A percentile compares a stretch with the other conserved stretches of the same genome.
phyloP scores from a whole-genome alignment of 2,113 vertebrate genomes.

The Centrocercus urophasianus region DNA sequence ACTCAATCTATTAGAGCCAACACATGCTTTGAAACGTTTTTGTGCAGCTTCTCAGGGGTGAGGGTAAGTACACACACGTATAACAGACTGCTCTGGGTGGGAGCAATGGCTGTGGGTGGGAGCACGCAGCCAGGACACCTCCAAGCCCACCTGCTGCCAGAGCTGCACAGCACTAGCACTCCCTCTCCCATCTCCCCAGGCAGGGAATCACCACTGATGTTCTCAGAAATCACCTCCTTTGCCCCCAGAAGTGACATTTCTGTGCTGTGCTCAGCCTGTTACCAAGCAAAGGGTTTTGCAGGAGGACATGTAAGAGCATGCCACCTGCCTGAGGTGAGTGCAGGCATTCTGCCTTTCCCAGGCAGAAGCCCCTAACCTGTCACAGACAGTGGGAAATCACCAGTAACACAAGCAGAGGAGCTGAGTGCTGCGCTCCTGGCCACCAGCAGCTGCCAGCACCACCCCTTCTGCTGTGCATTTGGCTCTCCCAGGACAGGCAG shows the following conservation, averaged over 20 bases:
- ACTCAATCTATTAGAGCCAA: slow-evolving; percentile 12
- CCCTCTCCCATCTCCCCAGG: background rate
- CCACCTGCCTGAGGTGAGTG: background rate
- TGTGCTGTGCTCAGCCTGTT: background rate
- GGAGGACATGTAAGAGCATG: background rate
- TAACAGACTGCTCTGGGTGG: accelerated
- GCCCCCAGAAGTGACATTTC: background rate
- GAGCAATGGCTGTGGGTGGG: background rate
- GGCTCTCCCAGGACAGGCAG: background rate
- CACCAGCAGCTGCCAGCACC: background rate
- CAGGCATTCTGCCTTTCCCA: background rate
- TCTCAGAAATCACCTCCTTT: background rate
- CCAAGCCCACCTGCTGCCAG: background rate
- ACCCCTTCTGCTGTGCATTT: background rate
- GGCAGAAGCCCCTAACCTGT: background rate
- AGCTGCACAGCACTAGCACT: background rate
- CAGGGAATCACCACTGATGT: accelerated
- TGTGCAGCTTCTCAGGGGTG: background rate
- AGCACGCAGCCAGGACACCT: accelerated
- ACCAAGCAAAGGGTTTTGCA: background rate
- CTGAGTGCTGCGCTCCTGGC: background rate
- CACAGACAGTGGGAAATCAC: background rate
- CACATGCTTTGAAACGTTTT: background rate
- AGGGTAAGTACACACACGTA: background rate
- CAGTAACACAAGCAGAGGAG: background rate